A percentile compares a stretch with the other conserved stretches of the same genome.
Conservation (phyloP, 2,113 vertebrate species). For the Hepsetus odoe region DNA sequence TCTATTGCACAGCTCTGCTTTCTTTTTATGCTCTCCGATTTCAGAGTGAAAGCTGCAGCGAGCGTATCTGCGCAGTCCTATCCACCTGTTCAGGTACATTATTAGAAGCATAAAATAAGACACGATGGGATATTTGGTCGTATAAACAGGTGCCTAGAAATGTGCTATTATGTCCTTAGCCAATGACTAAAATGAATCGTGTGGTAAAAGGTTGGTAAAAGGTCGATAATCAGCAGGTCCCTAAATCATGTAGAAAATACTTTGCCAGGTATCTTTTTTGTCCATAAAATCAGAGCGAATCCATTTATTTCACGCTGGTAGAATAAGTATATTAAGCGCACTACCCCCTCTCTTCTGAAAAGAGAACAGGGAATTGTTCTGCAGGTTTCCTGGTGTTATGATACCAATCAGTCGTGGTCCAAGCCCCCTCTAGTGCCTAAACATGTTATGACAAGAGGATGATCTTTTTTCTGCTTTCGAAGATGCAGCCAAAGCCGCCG, state of each 20-base stretch:
- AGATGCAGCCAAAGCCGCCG: background rate
- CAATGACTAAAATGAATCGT: background rate
- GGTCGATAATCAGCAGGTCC: background rate
- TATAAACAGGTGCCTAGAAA: background rate
- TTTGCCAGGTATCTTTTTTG: background rate
- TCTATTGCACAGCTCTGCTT: slow-evolving; percentile 44
- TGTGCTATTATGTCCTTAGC: background rate
- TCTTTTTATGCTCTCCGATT: slow-evolving; percentile 24
- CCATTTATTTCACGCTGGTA: slow-evolving; percentile 2
- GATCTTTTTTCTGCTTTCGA: background rate
- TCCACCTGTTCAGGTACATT: background rate
- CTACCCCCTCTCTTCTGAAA: background rate
- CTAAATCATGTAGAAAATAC: background rate
- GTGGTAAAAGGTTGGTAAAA: background rate
- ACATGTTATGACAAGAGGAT: slow-evolving; percentile 1
- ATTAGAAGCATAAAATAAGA: slow-evolving; percentile 13
- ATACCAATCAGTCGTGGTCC: slow-evolving; percentile 51
- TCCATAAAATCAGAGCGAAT: slow-evolving; percentile 10
- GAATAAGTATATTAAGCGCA: background rate
- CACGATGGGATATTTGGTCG: background rate
- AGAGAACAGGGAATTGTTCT: slow-evolving; percentile 18
- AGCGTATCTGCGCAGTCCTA: background rate
- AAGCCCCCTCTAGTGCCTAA: slow-evolving; percentile 63
- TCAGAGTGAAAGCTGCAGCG: background rate
- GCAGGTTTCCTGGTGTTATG: background rate